Evolutionary conservation across 2,113 vertebrate species (phyloP).

Genomic region (Pseudopipra pipra): DNA sequence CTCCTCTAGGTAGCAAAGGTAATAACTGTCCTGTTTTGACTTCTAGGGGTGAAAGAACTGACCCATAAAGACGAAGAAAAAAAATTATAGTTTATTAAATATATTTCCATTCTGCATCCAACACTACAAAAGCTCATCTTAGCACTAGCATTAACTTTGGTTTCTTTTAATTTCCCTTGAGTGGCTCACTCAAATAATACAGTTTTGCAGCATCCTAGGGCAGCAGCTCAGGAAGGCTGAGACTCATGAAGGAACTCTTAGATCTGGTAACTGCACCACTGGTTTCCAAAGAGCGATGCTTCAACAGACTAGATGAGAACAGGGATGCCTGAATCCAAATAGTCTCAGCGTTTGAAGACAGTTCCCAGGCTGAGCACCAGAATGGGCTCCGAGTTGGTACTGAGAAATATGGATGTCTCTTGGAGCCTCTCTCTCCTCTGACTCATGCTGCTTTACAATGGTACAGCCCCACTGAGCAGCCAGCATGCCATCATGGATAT

Average conservation of each 20-base stretch:
- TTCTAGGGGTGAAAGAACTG: background rate
- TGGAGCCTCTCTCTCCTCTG: background rate
- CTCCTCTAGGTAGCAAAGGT: background rate
- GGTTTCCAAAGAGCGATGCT: background rate
- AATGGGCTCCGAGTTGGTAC: background rate
- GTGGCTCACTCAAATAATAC: background rate
- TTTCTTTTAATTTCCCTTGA: background rate
- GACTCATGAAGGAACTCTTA: background rate
- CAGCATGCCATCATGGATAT: fast-evolving
- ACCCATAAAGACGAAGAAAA: background rate
- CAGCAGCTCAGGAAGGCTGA: background rate
- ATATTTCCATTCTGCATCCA: background rate
- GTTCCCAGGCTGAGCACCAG: background rate
- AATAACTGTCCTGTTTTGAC: background rate
- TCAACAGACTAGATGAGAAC: background rate
- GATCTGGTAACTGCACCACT: background rate
- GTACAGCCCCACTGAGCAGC: fast-evolving
- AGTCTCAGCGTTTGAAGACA: fast-evolving
- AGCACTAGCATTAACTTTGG: background rate
- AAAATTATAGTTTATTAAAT: background rate
- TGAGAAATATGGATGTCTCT: fast-evolving
- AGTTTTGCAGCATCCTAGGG: background rate
- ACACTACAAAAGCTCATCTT: background rate
- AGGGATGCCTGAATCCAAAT: background rate
- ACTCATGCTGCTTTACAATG: fast-evolving